Evolutionary conservation across 30 jellyfish, hydroid and myxozoan species (phyloP).

Genomic region (Nemopilema nomurai): DNA sequence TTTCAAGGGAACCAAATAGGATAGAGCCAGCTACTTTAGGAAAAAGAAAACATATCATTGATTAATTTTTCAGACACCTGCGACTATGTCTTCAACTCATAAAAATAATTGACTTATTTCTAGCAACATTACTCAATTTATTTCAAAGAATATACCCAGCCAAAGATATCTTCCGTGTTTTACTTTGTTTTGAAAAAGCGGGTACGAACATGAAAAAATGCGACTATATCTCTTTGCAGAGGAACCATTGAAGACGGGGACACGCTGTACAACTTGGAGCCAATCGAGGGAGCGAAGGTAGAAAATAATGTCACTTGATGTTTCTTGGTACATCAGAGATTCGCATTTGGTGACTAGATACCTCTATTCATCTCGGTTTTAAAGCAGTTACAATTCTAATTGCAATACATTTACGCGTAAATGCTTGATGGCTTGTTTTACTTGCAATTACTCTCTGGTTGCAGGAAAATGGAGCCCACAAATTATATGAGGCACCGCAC

Average conservation of each 20-base stretch:
- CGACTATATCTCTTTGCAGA: not conserved
- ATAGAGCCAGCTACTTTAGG: too few species aligned
- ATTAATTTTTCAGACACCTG: too few species aligned
- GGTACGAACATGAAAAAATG: not conserved
- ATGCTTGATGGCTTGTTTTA: too few species aligned
- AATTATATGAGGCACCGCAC: conserved; percentile 16
- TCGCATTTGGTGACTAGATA: too few species aligned
- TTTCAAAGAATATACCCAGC: not conserved
- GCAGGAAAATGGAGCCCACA: conserved; percentile 32
- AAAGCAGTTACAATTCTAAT: not conserved
- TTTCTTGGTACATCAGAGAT: too few species aligned
- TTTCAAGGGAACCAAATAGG: too few species aligned
- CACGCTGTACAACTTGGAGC: conserved; percentile 25
- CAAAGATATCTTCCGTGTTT: not conserved
- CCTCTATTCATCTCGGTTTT: too few species aligned
- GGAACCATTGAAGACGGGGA: conserved; percentile 39
- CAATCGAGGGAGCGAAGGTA: conserved; percentile 28
- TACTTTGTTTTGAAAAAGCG: not conserved
- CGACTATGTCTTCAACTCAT: too few species aligned
- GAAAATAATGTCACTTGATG: not conserved
- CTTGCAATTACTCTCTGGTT: not conserved
- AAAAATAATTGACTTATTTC: too few species aligned
- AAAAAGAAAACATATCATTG: too few species aligned
- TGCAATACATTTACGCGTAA: not conserved
- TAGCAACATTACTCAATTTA: too few species aligned